Conservation (phyloP, 2,797 vertebrate genomes). For the Ateles fusciceps region DNA sequence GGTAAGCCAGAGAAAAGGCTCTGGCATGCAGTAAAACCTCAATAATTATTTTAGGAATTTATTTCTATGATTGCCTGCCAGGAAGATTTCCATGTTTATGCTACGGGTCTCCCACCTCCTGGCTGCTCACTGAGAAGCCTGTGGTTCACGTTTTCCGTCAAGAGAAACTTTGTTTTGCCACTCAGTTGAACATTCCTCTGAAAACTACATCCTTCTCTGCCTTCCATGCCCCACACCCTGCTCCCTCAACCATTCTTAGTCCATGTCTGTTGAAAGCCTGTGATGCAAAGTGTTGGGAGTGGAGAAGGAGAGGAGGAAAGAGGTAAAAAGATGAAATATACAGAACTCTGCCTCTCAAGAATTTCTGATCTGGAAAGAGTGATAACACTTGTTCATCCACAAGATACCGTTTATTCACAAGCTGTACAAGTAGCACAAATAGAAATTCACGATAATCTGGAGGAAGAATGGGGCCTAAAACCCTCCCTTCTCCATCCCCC, state of each 20-base stretch:
- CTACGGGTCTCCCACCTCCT: not conserved
- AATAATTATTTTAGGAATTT: not conserved
- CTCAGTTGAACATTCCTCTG: not conserved
- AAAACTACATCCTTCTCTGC: not conserved
- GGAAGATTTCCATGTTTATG: not conserved
- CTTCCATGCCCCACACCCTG: not conserved
- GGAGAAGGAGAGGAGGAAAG: not conserved
- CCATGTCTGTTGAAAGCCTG: not conserved
- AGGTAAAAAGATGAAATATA: not conserved
- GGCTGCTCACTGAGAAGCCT: not conserved
- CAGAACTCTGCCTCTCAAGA: not conserved
- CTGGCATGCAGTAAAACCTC: not conserved
- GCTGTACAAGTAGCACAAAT: not conserved
- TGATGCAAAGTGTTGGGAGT: not conserved
- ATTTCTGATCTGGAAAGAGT: not conserved
- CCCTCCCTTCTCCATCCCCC: not conserved
- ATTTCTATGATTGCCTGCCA: not conserved
- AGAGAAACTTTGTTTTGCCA: not conserved
- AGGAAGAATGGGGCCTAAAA: not conserved
- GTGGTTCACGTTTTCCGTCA: not conserved
- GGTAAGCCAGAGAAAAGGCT: not conserved
- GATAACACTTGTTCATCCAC: not conserved
- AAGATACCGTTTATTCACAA: not conserved
- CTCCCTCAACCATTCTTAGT: not conserved
- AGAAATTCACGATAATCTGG: not conserved